These are phyloP conservation scores for Diarsia dahlii DNA, from an alignment of 2,888 invertebrate genomes.

Conservation along the genomic window DNA sequence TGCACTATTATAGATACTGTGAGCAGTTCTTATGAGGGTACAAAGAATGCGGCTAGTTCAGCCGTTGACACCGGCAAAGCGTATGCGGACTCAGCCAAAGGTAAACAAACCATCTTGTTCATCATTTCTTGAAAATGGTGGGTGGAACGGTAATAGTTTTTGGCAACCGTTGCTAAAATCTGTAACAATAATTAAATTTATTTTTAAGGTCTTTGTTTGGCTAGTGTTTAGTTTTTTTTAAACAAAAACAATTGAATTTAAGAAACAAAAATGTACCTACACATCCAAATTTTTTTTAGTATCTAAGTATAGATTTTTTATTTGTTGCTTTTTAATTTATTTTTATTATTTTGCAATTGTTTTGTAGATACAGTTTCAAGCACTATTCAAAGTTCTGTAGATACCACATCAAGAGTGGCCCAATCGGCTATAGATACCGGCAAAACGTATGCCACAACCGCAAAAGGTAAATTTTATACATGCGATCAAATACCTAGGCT, in stretches of 20 bases:
- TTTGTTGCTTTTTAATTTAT: conserved; percentile 18
- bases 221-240: background rate
- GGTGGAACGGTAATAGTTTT: conserved; percentile 52
- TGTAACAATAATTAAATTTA: conserved; percentile 2
- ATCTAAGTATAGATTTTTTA: conserved; percentile 1
- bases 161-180: conserved; percentile 48
- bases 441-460: conserved; percentile 75
- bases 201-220: conserved; percentile 27
- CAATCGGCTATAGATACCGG: conserved; percentile 77
- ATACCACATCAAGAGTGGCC: conserved; percentile 76
- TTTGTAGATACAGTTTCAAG: conserved; percentile 81
- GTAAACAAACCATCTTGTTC: conserved; percentile 70
- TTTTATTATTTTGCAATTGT: conserved; percentile 46
- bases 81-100: conserved; percentile 74
- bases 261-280: background rate
- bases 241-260: conserved; percentile 7
- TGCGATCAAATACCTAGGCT: background rate
- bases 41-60: conserved; percentile 70
- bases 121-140: conserved; percentile 50
- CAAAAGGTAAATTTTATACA: conserved; percentile 70
- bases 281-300: background rate
- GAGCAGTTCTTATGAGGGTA: conserved; percentile 72
- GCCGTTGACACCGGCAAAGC: conserved; percentile 75
- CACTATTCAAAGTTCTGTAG: conserved; percentile 75
- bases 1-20: conserved; percentile 72